A percentile compares a stretch with the other conserved stretches of the same genome.
Evolutionary conservation across 2,797 vertebrate species (phyloP).

Genomic region (Nannoperca australis): DNA sequence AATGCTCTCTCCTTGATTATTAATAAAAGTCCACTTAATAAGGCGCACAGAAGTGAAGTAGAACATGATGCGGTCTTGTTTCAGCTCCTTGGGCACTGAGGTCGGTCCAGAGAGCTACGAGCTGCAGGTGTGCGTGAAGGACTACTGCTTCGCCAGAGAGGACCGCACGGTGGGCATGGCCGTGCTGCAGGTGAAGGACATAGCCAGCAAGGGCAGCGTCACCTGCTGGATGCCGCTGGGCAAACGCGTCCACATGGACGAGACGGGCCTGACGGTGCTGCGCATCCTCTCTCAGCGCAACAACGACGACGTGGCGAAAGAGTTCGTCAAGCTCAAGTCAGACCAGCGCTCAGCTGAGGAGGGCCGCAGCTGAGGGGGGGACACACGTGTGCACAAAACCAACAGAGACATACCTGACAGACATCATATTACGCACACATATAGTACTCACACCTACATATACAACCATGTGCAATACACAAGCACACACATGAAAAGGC

Average conservation of each 20-base stretch:
- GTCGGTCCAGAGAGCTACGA: constrained; percentile 95
- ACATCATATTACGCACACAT: constrained; percentile 84
- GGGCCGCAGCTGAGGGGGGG: constrained; percentile 86
- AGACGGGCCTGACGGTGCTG: constrained; percentile 96
- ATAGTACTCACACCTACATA: constrained; percentile 56
- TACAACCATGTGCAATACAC: constrained; percentile 69
- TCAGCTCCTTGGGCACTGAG: constrained; percentile 92
- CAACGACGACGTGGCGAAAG: constrained; percentile 98
- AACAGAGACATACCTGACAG: constrained; percentile 80
- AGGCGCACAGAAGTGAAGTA: neutral
- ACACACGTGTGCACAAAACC: constrained; percentile 85
- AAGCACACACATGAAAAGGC: constrained; percentile 71
- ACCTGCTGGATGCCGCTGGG: constrained; percentile 89
- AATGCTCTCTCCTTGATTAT: neutral
- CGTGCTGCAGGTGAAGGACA: constrained; percentile 93
- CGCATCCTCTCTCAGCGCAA: constrained; percentile 98
- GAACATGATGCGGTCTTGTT: constrained; percentile 9
- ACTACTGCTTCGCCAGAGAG: constrained; percentile 98
- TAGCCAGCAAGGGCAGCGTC: constrained; percentile 87
- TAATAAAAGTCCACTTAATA: neutral
- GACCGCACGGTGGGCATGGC: constrained; percentile 94
- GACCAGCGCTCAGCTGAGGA: constrained; percentile 96
- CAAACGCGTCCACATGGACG: constrained; percentile 96
- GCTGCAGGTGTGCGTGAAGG: constrained; percentile 97
- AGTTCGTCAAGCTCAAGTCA: constrained; percentile 97